These are phyloP conservation scores for Motacilla alba DNA, from an alignment of 2,113 vertebrate genomes.

Conservation along the genomic window DNA sequence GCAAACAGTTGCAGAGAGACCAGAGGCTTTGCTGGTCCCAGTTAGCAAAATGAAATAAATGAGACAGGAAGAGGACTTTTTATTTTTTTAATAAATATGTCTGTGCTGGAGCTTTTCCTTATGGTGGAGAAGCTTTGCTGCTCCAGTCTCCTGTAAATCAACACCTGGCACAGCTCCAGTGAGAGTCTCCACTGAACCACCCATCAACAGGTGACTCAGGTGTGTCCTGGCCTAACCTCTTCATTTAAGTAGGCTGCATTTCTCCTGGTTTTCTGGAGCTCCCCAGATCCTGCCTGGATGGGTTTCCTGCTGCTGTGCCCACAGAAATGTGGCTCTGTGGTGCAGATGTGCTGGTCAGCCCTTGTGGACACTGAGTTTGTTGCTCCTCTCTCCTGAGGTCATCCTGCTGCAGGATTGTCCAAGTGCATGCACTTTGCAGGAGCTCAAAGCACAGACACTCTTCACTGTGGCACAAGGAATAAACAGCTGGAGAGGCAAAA, in stretches of 20 bases:
- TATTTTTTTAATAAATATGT: accelerated
- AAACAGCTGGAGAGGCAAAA: neutral
- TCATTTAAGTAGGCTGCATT: neutral
- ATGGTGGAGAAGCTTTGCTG: neutral
- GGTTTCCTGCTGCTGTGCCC: neutral
- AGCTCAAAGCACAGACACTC: neutral
- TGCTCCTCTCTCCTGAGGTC: neutral
- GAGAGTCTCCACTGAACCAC: neutral
- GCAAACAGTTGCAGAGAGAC: neutral
- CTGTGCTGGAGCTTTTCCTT: neutral
- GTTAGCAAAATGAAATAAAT: neutral
- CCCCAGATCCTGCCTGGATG: neutral
- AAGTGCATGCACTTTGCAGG: neutral
- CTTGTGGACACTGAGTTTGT: neutral
- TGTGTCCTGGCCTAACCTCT: neutral
- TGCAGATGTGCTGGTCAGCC: neutral
- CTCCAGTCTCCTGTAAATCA: neutral
- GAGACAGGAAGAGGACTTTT: neutral
- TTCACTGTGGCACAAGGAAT: neutral
- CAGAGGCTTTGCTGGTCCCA: neutral
- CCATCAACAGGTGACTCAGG: neutral
- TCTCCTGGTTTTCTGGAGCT: neutral
- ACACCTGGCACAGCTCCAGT: neutral
- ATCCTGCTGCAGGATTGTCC: neutral
- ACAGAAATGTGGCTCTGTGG: neutral